Conservation (phyloP, 1,140 invertebrate genomes). For the Plectrocnemia conspersa region DNA sequence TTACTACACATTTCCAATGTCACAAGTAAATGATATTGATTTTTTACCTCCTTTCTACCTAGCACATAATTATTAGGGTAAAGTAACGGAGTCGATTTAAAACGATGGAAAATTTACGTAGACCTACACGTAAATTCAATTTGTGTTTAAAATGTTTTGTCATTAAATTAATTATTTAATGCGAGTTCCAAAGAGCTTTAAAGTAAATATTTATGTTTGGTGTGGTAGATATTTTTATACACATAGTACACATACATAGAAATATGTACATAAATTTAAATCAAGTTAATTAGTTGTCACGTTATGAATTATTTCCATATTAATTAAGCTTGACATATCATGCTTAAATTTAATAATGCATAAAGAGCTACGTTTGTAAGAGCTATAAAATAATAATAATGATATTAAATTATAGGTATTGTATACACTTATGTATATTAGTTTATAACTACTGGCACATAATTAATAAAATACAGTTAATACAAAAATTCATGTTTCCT, state of each 20-base stretch:
- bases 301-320: neutral
- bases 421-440: no score
- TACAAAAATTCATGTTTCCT: no score
- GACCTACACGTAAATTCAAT: neutral
- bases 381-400: no score
- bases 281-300: neutral
- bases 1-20: neutral
- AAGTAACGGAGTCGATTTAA: neutral
- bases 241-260: neutral
- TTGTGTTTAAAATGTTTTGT: neutral
- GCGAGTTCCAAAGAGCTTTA: no score
- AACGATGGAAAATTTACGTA: neutral
- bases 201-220: no score
- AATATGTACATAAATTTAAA: neutral
- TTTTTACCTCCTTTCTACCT: neutral
- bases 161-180: neutral
- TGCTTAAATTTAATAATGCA: no score
- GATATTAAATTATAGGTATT: no score
- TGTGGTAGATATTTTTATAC: neutral
- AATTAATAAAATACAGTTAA: no score
- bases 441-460: no score
- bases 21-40: neutral
- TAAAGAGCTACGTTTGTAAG: no score
- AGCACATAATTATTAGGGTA: neutral
- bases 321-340: neutral